A percentile compares a stretch with the other conserved stretches of the same genome.
phyloP scores from a whole-genome alignment of 2,113 vertebrate species.

The Meleagris gallopavo region DNA sequence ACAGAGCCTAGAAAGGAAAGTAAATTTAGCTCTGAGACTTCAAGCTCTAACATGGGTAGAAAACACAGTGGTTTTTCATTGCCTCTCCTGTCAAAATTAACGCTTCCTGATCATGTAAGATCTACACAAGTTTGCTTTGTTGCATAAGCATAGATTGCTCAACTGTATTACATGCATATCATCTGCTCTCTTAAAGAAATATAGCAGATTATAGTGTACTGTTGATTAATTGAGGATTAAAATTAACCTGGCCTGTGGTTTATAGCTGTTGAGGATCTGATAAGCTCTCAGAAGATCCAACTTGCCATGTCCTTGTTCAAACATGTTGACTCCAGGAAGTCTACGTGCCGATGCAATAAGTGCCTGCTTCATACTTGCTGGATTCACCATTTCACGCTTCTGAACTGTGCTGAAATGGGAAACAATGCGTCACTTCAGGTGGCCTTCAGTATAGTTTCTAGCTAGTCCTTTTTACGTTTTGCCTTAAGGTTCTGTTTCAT shows the following conservation, averaged over 20 bases:
- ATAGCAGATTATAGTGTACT: background rate
- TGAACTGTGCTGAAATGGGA: slow-evolving; percentile 87
- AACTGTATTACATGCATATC: background rate
- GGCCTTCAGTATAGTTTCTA: background rate
- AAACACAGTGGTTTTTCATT: background rate
- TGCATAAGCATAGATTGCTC: slow-evolving; percentile 13
- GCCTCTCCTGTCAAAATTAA: background rate
- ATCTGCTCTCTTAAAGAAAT: background rate
- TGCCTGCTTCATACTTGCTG: slow-evolving; percentile 98
- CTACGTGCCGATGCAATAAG: slow-evolving; percentile 95
- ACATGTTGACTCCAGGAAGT: slow-evolving; percentile 98
- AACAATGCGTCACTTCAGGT: background rate
- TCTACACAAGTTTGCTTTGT: background rate
- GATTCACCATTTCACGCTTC: slow-evolving; percentile 95
- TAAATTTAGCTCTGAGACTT: background rate
- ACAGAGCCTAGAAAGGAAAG: background rate
- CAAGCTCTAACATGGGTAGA: background rate
- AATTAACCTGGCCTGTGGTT: slow-evolving; percentile 94
- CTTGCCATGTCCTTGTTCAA: slow-evolving; percentile 98
- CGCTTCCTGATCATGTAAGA: background rate
- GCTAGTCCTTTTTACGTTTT: background rate
- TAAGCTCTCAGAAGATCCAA: slow-evolving; percentile 95
- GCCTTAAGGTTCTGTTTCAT: background rate
- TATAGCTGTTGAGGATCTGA: slow-evolving; percentile 97
- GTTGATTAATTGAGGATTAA: background rate